phyloP scores from a whole-genome alignment of 2,113 vertebrate species.

The Propithecus coquereli region DNA sequence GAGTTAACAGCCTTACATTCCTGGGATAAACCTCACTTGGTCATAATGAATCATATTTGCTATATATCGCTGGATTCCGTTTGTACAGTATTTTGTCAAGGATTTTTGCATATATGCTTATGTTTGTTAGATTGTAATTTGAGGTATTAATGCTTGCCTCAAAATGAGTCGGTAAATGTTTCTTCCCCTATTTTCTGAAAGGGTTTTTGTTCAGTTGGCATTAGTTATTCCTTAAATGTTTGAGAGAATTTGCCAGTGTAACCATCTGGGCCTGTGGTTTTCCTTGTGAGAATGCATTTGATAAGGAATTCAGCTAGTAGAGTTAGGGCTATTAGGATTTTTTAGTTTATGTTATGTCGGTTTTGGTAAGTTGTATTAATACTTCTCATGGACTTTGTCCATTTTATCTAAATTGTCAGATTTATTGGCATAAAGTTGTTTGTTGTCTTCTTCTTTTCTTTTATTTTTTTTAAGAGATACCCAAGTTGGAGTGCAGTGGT shows the following conservation, averaged over 20 bases:
- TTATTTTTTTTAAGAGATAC: too few relatives aligned
- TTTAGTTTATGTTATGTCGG: not conserved
- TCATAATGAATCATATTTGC: not conserved
- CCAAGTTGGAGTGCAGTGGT: too few relatives aligned
- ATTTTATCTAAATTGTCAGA: not conserved
- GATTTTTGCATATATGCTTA: not conserved
- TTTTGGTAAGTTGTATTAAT: not conserved
- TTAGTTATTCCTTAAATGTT: not conserved
- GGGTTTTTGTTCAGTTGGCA: not conserved
- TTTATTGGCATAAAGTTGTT: not conserved
- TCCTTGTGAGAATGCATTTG: not conserved
- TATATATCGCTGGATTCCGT: not conserved
- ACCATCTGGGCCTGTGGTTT: not conserved
- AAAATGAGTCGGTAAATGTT: not conserved
- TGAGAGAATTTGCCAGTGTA: constrained; percentile 6
- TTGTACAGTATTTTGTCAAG: not conserved
- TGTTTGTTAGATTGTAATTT: not conserved
- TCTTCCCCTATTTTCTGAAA: not conserved
- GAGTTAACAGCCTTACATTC: not conserved
- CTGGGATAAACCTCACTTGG: not conserved
- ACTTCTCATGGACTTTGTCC: not conserved
- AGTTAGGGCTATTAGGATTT: not conserved
- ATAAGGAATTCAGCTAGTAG: not conserved
- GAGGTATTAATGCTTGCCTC: not conserved
- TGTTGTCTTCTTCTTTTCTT: not conserved